These are phyloP conservation scores for Gymnocephalus cernua DNA, from an alignment of 2,113 vertebrate species.

Conservation along the genomic window DNA sequence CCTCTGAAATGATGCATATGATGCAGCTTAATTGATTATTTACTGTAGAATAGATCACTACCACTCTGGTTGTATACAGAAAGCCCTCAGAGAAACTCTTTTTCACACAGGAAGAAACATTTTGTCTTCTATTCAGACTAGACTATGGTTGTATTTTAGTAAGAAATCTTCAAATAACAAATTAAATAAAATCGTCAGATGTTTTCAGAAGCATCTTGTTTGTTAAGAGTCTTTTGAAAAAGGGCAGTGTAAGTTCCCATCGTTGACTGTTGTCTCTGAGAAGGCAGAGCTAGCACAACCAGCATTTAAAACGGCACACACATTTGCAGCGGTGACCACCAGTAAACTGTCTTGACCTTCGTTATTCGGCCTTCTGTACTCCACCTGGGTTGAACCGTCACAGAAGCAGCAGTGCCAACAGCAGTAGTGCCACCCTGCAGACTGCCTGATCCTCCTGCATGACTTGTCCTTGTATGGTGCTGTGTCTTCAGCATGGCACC, in stretches of 20 bases:
- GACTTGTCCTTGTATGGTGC: conserved; percentile 69
- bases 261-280: too few relatives aligned
- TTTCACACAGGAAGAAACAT: neutral
- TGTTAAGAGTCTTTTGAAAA: too few relatives aligned
- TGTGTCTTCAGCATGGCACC: conserved; percentile 43
- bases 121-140: neutral
- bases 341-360: neutral
- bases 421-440: conserved; percentile 11
- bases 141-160: too few relatives aligned
- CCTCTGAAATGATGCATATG: neutral
- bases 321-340: neutral
- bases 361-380: neutral
- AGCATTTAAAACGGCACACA: neutral
- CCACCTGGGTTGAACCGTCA: neutral
- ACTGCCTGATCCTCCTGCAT: conserved; percentile 32
- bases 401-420: neutral
- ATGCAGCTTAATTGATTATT: conserved; percentile 2
- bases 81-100: neutral
- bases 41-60: neutral
- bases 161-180: too few relatives aligned
- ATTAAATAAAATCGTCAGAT: too few relatives aligned
- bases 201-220: too few relatives aligned
- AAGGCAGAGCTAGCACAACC: neutral
- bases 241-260: too few relatives aligned
- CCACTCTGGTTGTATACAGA: too few relatives aligned